Percentiles rank a stretch among this genome's conserved stretches.
Conservation (phyloP, 2,888 invertebrate species). For the Itoplectis maculator region DNA sequence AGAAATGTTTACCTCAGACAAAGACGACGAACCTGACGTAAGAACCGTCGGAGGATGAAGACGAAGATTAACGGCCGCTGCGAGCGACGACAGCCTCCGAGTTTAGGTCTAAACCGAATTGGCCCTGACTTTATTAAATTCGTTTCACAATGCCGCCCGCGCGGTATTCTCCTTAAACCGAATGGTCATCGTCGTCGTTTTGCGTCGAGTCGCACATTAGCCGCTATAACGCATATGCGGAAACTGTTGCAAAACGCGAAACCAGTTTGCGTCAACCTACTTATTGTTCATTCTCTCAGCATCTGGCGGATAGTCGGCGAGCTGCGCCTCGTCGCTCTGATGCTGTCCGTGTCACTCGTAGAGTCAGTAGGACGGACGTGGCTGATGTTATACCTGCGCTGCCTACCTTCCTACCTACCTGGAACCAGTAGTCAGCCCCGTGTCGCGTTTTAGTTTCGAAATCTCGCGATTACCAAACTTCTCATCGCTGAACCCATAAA, state of each 20-base stretch:
- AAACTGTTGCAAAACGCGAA: conserved; percentile 53
- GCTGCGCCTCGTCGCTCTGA: conserved; percentile 11
- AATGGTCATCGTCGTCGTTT: neutral
- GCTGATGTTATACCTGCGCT: too few relatives aligned
- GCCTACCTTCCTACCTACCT: too few relatives aligned
- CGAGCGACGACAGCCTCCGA: too few relatives aligned
- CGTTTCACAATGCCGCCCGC: conserved; percentile 25
- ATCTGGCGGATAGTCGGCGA: conserved; percentile 37
- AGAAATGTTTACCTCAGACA: too few relatives aligned
- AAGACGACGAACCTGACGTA: too few relatives aligned
- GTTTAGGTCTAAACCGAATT: conserved; percentile 8
- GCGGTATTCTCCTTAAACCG: neutral
- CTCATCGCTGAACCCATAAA: conserved; percentile 13
- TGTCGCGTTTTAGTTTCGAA: conserved; percentile 29
- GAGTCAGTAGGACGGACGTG: conserved; percentile 33
- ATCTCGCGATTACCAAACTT: conserved; percentile 10
- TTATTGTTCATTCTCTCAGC: conserved; percentile 46
- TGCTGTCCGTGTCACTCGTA: conserved; percentile 27
- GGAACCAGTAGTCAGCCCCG: neutral
- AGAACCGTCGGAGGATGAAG: too few relatives aligned
- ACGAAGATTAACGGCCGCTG: too few relatives aligned
- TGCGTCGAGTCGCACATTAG: neutral
- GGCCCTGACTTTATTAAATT: conserved; percentile 36
- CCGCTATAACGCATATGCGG: conserved; percentile 31
- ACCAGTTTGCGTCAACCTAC: conserved; percentile 58